Evolutionary conservation across 2,113 vertebrate species (phyloP).

Genomic region (Pterocles orientalis): DNA sequence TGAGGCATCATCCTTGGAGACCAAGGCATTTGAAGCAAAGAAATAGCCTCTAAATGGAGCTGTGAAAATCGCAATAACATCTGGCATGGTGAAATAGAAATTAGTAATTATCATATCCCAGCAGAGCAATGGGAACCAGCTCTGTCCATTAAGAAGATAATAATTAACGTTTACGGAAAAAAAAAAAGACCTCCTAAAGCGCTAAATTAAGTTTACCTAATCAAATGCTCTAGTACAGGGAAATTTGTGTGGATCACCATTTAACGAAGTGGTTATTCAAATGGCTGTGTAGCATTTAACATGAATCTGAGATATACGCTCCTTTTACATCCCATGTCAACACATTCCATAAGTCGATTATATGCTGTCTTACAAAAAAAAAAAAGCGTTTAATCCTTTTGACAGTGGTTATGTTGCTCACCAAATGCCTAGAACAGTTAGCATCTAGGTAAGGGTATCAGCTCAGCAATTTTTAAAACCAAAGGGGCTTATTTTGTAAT

Average conservation of each 20-base stretch:
- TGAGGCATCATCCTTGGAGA: neutral
- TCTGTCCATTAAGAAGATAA: neutral
- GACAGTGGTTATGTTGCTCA: neutral
- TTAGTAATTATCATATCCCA: neutral
- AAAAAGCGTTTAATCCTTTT: neutral
- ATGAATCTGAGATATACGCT: neutral
- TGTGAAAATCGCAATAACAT: neutral
- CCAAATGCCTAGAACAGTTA: neutral
- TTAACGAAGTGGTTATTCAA: neutral
- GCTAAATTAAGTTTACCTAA: neutral
- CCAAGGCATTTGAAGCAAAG: neutral
- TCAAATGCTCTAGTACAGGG: neutral
- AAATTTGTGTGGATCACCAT: neutral
- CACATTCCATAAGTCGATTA: conserved; percentile 39
- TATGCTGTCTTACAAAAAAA: neutral
- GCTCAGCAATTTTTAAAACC: neutral
- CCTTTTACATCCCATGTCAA: neutral
- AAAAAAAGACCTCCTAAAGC: neutral
- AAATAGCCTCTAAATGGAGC: conserved; percentile 1
- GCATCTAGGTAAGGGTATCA: neutral
- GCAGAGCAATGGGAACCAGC: neutral
- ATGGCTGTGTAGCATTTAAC: neutral
- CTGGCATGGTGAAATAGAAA: neutral
- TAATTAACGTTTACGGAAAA: neutral
- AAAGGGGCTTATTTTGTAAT: neutral